A percentile compares a stretch with the other conserved stretches of the same genome.
Conservation (phyloP, 23 tunicate species). For the Halocynthia roretzi region DNA sequence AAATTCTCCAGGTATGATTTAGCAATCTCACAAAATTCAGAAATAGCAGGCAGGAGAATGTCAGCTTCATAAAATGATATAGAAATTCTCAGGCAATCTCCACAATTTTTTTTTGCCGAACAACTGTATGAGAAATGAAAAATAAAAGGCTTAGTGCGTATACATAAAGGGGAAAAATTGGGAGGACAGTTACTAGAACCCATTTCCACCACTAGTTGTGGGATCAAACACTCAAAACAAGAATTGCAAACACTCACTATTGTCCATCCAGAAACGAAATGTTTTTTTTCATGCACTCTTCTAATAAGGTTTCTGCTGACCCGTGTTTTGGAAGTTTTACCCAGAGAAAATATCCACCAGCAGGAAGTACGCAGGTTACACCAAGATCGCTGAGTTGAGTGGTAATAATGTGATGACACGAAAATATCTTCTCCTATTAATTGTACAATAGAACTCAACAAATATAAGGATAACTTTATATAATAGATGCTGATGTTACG, state of each 20-base stretch:
- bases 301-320: not conserved
- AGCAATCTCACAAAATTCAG: not conserved
- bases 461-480: too few species aligned
- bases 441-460: too few species aligned
- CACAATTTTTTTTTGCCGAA: not conserved
- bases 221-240: too few species aligned
- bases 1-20: not conserved
- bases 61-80: conserved; percentile 1
- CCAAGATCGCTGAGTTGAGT: not conserved
- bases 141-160: too few species aligned
- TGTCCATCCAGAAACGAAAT: too few species aligned
- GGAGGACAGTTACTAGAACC: too few species aligned
- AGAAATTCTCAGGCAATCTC: not conserved
- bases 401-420: too few species aligned
- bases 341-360: conserved; percentile 4
- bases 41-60: not conserved
- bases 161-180: too few species aligned
- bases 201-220: too few species aligned
- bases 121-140: not conserved
- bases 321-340: not conserved
- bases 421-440: too few species aligned
- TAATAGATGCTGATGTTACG: too few species aligned
- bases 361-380: not conserved
- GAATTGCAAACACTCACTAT: too few species aligned
- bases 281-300: not conserved